phyloP scores from a whole-genome alignment of 2,113 vertebrate species.

The Odobenus rosmarus region DNA sequence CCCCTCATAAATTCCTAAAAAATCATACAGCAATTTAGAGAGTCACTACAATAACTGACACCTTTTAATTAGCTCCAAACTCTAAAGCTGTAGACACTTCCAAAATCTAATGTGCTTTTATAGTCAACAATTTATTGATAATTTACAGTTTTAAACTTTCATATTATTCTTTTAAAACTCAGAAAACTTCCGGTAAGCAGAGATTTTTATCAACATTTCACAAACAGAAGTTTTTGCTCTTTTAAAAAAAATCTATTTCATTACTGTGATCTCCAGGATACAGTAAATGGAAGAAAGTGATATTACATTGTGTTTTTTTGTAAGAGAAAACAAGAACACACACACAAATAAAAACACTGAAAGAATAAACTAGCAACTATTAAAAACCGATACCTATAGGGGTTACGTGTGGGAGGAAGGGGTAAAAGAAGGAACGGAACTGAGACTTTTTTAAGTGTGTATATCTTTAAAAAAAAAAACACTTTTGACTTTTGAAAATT shows the following conservation, averaged over 20 bases:
- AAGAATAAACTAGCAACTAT: background rate
- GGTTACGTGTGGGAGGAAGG: background rate
- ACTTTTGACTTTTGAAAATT: background rate
- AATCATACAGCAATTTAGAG: background rate
- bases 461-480: background rate
- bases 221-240: background rate
- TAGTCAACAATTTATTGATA: background rate
- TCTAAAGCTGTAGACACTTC: background rate
- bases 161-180: background rate
- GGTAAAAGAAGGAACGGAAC: background rate
- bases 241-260: background rate
- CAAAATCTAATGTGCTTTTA: background rate
- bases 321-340: background rate
- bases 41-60: background rate
- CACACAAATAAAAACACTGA: background rate
- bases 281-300: background rate
- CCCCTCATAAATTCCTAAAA: background rate
- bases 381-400: background rate
- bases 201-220: slow-evolving; percentile 5
- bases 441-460: background rate
- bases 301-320: background rate
- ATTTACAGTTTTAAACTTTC: background rate
- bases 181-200: background rate
- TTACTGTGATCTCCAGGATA: background rate
- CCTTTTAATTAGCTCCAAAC: background rate